Base-by-base conservation (phyloP, 2,888 invertebrate species). In the Amorpha juglandis region DNA sequence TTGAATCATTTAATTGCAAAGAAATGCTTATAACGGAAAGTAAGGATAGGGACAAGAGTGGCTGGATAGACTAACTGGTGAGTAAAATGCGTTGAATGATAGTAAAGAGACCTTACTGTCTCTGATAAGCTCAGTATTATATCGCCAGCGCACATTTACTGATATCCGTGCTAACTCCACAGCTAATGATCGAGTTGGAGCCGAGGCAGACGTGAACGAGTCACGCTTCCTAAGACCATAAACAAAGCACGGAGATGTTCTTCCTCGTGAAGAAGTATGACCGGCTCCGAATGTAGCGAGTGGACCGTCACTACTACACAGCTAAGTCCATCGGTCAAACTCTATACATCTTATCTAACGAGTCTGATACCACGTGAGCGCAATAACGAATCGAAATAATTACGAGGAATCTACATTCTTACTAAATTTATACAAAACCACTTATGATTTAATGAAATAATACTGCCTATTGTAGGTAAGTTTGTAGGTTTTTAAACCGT, bases 161-260 rank as follows among this genome's bases (percentile, higher is more conserved):
- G 48, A 55, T 50, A 53, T 42, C 42, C 84, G 73, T 88, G 81
- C 84, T 85, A 84, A 83, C 85, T 89, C 84, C 88, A 84, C 89
- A 90, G 89, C 87, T 87, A 78, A 80, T 79, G 73, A 78, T 83
- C 81, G 84, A 83, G 83, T 78, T 77, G 80, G 81, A 82, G 78
- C 80, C 71, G 78, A 77, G 78, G 78, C 81, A 76, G 80, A 78
- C 78, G 80, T 79, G 83, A 80, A 72, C 78, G 74, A 72, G 72
- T 81, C 80, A 79, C 79, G 74, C 79, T 73, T 70, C 74, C 75
- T 77, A 78, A 70, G 73, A 77, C 70, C 70, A 71, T 72, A 70
- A 69, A 71, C 74, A 77, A 78, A 75, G 71, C 80, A 77, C 75
- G 81, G 80, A 81, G 83, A 80, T 78, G 79, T 72, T 78, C 81